Percentiles rank a stretch among this genome's conserved stretches.
These are phyloP conservation scores for Hypocryptadius cinnamomeus DNA, from an alignment of 2,113 vertebrate genomes.

Conservation along the genomic window DNA sequence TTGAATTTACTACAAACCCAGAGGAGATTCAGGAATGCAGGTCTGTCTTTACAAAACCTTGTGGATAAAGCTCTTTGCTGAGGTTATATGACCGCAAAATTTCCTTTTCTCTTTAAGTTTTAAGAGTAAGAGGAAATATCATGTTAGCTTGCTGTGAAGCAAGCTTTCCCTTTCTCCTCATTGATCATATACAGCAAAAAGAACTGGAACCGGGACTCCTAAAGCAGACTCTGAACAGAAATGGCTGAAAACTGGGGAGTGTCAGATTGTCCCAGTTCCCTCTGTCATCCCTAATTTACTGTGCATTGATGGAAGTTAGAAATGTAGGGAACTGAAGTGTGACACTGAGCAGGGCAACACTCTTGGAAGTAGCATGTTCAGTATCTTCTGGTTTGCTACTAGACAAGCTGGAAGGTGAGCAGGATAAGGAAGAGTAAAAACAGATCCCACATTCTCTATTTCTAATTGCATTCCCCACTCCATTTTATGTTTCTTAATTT, in stretches of 20 bases:
- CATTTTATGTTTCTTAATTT: not conserved
- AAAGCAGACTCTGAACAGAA: not conserved
- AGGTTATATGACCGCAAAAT: not conserved
- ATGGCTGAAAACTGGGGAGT: not conserved
- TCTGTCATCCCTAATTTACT: not conserved
- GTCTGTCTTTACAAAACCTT: not conserved
- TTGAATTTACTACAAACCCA: not conserved
- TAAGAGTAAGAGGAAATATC: not conserved
- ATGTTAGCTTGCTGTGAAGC: not conserved
- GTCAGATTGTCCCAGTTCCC: not conserved
- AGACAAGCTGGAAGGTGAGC: not conserved
- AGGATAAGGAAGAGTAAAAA: not conserved
- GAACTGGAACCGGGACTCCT: not conserved
- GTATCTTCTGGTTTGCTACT: not conserved
- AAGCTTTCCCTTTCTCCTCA: not conserved
- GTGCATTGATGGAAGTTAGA: not conserved
- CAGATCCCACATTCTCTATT: rapidly evolving
- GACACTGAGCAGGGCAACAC: not conserved
- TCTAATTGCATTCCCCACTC: not conserved
- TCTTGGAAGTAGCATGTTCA: not conserved
- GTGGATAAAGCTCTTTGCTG: not conserved
- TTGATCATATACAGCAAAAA: not conserved
- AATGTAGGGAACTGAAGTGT: not conserved
- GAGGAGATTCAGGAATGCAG: not conserved
- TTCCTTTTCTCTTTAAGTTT: not conserved